A percentile compares a stretch with the other conserved stretches of the same genome.
These are phyloP conservation scores for Dioctria linearis DNA, from an alignment of 2,888 invertebrate species.

Conservation along the genomic window DNA sequence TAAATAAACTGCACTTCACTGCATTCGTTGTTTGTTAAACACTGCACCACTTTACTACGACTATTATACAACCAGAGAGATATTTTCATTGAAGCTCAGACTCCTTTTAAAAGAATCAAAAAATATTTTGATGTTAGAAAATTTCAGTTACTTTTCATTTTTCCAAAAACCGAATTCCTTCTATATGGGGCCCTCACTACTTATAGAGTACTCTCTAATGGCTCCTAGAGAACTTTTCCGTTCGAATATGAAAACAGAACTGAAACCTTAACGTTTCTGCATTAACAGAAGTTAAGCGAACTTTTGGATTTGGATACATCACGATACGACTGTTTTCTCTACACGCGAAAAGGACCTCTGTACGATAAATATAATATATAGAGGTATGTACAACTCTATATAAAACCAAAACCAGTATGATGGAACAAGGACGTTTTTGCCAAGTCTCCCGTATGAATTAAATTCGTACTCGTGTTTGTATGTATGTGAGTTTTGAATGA, in stretches of 20 bases:
- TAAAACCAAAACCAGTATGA: background rate
- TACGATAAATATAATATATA: background rate
- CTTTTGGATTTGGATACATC: slow-evolving; percentile 29
- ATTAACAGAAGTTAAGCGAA: slow-evolving; percentile 57
- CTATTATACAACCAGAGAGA: too few species aligned
- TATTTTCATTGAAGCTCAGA: too few species aligned
- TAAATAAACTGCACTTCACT: too few species aligned
- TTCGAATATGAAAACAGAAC: slow-evolving; percentile 67
- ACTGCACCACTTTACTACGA: too few species aligned
- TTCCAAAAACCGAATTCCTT: too few species aligned
- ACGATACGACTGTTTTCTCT: slow-evolving; percentile 5
- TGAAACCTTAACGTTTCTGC: slow-evolving; percentile 65
- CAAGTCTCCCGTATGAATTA: background rate
- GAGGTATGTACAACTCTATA: too few species aligned
- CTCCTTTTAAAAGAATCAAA: background rate
- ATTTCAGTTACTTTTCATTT: too few species aligned
- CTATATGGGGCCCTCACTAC: background rate
- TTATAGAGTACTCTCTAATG: background rate
- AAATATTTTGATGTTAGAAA: background rate
- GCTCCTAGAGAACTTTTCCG: slow-evolving; percentile 63
- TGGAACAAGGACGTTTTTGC: slow-evolving; percentile 3
- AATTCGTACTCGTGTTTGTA: background rate
- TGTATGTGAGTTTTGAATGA: slow-evolving; percentile 53
- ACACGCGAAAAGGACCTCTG: background rate
- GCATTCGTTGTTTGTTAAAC: too few species aligned